Base-by-base conservation (phyloP, 1,140 invertebrate genomes). In the Halictus rubicundus region DNA sequence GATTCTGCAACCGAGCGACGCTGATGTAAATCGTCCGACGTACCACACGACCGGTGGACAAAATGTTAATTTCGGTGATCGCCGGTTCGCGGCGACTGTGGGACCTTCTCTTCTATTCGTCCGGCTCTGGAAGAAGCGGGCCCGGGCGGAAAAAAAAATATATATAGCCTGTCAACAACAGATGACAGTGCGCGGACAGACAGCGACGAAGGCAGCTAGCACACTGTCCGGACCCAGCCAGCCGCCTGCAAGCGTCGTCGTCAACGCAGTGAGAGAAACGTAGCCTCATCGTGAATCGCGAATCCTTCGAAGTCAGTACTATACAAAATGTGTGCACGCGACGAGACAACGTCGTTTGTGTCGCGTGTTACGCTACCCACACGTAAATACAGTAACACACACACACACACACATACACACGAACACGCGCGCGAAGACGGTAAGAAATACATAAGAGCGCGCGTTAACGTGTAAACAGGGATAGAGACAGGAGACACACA, bases 1-100 rank as follows among this genome's bases (percentile, higher is more conserved):
- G 97, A 98, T 95, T 93, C 88, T 76, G 82, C 89, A 91, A 86
- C 83, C 77, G 82, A 81, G 77, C 82, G 85, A 88, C 69, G 77
- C 83, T 82, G 83, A 85, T 88, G 89, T 83, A 88, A 82, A 88
- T 88, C 84, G 87, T 89, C 87, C 89, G 84, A 87, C 78, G 79
- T 78, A 73, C 70, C 82, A 81, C 74, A 37, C 37, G 59, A 81
- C 79, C 63, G 68, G 84, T 87, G 82, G 81, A 83, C 78, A 63
- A 32, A 32, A 32, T 19, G n/a, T 77, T 82, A 72, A 64, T 80
- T 60, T 63, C 14, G 72, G 57, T 86, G 68, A n/a, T 86, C 78
- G 84, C 71, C 60, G 66, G n/a, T 42, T 49, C 42, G 61, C 78
- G 72, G 79, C 79, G 70, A 87, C 79, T 66, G 72, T 87, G 82